A percentile compares a stretch with the other conserved stretches of the same genome.
Evolutionary conservation across 2,797 vertebrate genomes (phyloP).

Genomic region (Channallabes apus): DNA sequence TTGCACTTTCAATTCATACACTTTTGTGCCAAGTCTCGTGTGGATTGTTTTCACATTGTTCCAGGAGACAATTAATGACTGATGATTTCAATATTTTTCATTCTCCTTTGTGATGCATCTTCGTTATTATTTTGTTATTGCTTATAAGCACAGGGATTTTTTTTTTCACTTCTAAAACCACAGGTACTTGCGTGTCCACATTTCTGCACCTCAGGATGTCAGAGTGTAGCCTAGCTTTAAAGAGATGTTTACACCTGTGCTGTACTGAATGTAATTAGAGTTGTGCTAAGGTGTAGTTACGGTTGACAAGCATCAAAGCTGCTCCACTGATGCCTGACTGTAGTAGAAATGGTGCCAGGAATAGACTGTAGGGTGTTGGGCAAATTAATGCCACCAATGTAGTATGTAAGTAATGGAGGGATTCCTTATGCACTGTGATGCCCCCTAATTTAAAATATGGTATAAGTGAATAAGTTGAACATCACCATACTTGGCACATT

Average conservation of each 20-base stretch:
- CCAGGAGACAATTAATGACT: conserved; percentile 61
- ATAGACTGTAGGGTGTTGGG: conserved; percentile 1
- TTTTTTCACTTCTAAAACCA: conserved; percentile 44
- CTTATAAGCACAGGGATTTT: conserved; percentile 47
- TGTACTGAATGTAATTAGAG: conserved; percentile 39
- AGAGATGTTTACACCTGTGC: conserved; percentile 1
- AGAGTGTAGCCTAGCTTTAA: conserved; percentile 2
- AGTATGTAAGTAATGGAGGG: neutral
- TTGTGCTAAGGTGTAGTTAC: conserved; percentile 17
- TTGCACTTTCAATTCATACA: conserved; percentile 62
- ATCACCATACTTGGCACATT: neutral
- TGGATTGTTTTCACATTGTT: conserved; percentile 57
- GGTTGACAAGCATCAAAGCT: conserved; percentile 35
- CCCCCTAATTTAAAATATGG: neutral
- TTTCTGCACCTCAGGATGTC: neutral
- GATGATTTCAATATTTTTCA: conserved; percentile 56
- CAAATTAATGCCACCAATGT: neutral
- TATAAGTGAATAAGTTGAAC: neutral
- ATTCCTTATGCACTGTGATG: neutral
- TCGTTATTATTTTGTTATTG: conserved; percentile 60
- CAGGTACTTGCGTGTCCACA: conserved; percentile 22
- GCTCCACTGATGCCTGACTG: conserved; percentile 23
- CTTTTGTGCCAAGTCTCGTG: conserved; percentile 54
- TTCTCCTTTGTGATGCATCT: conserved; percentile 38
- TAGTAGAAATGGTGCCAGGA: neutral